phyloP scores from a whole-genome alignment of 2,888 invertebrate genomes.

The Fragum fragum region DNA sequence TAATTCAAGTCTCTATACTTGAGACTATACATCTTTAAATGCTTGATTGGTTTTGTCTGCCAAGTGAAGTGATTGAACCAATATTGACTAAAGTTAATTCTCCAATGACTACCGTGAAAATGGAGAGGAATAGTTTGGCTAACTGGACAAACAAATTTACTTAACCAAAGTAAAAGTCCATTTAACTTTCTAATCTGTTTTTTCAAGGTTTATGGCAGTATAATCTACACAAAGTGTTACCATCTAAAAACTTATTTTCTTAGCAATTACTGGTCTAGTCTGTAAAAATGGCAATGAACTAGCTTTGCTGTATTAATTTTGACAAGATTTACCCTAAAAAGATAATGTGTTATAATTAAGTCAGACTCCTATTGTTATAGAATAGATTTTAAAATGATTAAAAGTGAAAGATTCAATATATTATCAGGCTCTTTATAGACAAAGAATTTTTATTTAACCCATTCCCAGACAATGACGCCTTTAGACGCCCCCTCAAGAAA shows the following conservation, averaged over 20 bases:
- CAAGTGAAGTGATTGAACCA: background rate
- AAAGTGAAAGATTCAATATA: too few species aligned
- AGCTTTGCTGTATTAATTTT: background rate
- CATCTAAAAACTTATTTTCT: constrained; percentile 3
- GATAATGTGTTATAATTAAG: too few species aligned
- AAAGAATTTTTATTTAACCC: too few species aligned
- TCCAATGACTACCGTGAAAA: constrained; percentile 16
- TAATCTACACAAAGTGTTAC: constrained; percentile 7
- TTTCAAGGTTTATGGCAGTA: constrained; percentile 24
- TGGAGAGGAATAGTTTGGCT: background rate
- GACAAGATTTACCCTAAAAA: background rate
- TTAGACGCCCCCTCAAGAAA: too few species aligned
- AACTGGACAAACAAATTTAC: constrained; percentile 36
- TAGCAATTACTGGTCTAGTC: background rate
- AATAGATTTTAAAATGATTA: too few species aligned
- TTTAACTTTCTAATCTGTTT: constrained; percentile 56
- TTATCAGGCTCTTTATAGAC: too few species aligned
- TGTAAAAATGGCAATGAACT: background rate
- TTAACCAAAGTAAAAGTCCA: constrained; percentile 36
- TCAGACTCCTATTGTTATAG: too few species aligned
- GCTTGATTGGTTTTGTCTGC: background rate
- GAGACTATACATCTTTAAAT: background rate
- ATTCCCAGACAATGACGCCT: too few species aligned
- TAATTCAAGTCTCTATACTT: background rate
- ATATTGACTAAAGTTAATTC: constrained; percentile 16